These are phyloP conservation scores for Zosterops lateralis DNA, from an alignment of 2,113 vertebrate species.

Conservation along the genomic window DNA sequence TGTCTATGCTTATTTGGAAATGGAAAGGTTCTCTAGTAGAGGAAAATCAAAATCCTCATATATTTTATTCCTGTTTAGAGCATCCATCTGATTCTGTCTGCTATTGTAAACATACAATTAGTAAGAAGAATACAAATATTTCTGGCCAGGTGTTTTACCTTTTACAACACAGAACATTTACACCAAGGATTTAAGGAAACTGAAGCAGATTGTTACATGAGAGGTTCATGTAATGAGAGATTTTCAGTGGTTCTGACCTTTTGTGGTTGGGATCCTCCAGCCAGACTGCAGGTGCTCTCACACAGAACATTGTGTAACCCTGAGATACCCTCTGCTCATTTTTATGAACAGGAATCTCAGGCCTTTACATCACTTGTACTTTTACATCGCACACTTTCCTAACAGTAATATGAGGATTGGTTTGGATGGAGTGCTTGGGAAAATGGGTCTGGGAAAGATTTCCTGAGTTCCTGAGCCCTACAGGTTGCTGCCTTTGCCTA, in stretches of 20 bases:
- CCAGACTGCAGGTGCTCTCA: background rate
- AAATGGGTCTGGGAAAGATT: background rate
- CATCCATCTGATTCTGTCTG: background rate
- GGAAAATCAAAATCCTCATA: background rate
- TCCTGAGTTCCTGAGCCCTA: background rate
- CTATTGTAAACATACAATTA: background rate
- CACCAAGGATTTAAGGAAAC: background rate
- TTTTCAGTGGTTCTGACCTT: background rate
- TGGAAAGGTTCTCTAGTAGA: background rate
- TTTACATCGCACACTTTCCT: background rate
- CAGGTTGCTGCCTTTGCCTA: background rate
- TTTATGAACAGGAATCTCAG: background rate
- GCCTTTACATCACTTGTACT: background rate
- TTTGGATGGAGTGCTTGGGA: background rate
- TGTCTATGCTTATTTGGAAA: background rate
- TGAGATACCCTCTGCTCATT: background rate
- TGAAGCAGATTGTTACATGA: background rate
- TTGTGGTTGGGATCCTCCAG: background rate
- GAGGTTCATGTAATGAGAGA: background rate
- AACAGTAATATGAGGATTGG: background rate
- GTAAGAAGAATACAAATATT: background rate
- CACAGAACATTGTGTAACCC: background rate
- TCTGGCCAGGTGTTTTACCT: background rate
- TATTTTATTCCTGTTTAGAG: background rate
- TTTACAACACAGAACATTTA: background rate